Conservation (phyloP, 2,113 vertebrate species). For the Dascyllus trimaculatus region DNA sequence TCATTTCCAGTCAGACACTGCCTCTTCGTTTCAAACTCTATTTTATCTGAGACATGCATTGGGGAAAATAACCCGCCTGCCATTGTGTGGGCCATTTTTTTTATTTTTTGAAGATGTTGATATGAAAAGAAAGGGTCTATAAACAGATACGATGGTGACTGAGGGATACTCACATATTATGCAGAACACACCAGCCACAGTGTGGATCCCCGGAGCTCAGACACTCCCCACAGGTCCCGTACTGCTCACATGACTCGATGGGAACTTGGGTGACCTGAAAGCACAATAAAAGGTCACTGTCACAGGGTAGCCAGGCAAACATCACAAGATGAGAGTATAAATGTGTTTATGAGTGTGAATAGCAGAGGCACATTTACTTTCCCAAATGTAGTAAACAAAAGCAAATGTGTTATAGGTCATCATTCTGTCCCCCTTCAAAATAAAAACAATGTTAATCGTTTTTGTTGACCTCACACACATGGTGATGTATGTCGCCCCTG, state of each 20-base stretch:
- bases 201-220: conserved; percentile 97
- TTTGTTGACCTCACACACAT: conserved; percentile 5
- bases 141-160: not conserved
- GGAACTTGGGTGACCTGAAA: conserved; percentile 93
- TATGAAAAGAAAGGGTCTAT: not conserved
- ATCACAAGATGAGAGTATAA: not conserved
- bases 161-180: conserved; percentile 92
- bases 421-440: not conserved
- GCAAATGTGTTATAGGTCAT: not conserved
- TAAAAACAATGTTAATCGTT: not conserved
- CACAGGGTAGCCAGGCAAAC: not conserved
- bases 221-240: conserved; percentile 94
- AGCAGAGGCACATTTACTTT: no score
- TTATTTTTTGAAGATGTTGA: not conserved
- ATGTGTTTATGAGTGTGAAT: not conserved
- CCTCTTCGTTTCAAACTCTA: conserved; percentile 26
- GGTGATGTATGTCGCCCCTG: not conserved
- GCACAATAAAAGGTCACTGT: conserved; percentile 1
- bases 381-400: no score
- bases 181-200: conserved; percentile 98
- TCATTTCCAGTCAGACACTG: conserved; percentile 21
- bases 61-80: not conserved
- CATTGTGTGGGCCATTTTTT: not conserved
- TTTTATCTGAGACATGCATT: conserved; percentile 24
- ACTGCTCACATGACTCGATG: conserved; percentile 96